Evolutionary conservation across 2,113 vertebrate genomes (phyloP), one percentile per base, ranked within the genome.

Genomic region (Todiramphus saurophagus): DNA sequence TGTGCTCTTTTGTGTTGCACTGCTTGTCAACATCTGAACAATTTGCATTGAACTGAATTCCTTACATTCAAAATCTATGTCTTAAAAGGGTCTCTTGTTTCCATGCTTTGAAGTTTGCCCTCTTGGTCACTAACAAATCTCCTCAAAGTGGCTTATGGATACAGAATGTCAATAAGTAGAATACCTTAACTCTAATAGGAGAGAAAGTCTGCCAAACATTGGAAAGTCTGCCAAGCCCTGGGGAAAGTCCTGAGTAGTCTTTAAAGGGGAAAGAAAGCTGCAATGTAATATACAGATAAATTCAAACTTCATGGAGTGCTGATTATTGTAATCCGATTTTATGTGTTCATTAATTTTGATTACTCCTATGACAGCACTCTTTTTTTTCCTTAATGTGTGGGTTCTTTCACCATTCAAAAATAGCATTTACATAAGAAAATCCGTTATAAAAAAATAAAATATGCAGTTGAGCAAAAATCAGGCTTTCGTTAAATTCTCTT

Each of bases 101-200:
- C 24, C 17, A 4, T 60, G 73, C 88, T 96, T 93, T 96, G 90
- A 94, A 90, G 86, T 90, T 80, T 76, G 62, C 56, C 78, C 86
- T 67, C 27, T 89, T 91, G 79, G 81, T 94, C 76, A 16, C 55
- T 63, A 41, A 79, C 33, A 88, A 85, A 64, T 94, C 83, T 95
- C 83, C 64, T 81, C 31, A 77, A 84, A 92, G 62, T 73, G 72
- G 58, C 68, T 93, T 83, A 69, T 91, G 93, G 74, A 60, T 73
- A 72, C 58, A 62, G 74, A 60, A 80, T 55, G 72, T 91, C 81
- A 63, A 24, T 72, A 62, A 94, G 41, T 7, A 82, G 25, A 35
- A 43, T 94, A 51, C 72, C 85, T 92, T 81, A 44, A 53, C 51
- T 90, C 50, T 80, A 64, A 33, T 72, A 60, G 3, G 7, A 66